A percentile compares a stretch with the other conserved stretches of the same genome.
These are phyloP conservation scores for Pandemis corylana DNA, from an alignment of 2,888 invertebrate species.

Conservation along the genomic window DNA sequence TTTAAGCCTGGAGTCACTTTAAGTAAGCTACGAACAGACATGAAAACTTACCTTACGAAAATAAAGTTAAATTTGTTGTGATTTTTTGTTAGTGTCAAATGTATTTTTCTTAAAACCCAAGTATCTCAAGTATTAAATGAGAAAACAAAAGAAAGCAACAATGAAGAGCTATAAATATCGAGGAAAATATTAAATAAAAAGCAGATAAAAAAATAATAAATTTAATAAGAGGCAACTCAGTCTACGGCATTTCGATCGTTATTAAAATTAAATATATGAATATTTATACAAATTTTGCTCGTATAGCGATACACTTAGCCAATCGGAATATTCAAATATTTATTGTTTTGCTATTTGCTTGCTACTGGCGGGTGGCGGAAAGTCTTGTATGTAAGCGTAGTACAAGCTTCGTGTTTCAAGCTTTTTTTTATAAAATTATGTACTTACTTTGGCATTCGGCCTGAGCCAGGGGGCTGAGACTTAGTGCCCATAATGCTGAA, in stretches of 20 bases:
- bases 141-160: conserved; percentile 15
- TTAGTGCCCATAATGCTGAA: conserved; percentile 84
- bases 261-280: conserved; percentile 46
- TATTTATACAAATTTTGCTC: conserved; percentile 33
- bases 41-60: conserved; percentile 35
- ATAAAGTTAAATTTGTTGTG: conserved; percentile 17
- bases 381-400: conserved; percentile 29
- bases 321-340: conserved; percentile 52
- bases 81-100: conserved; percentile 33
- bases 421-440: conserved; percentile 50
- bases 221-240: conserved; percentile 53
- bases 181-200: conserved; percentile 34
- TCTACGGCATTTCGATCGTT: conserved; percentile 57
- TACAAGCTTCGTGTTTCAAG: conserved; percentile 38
- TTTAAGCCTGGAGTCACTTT: too few species aligned
- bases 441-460: conserved; percentile 85
- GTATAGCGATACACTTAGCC: conserved; percentile 23
- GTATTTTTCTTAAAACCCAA: conserved; percentile 5
- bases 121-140: background rate
- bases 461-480: conserved; percentile 80
- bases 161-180: conserved; percentile 35
- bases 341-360: conserved; percentile 42
- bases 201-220: conserved; percentile 25
- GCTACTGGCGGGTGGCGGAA: conserved; percentile 39
- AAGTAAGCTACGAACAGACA: conserved; percentile 8